Conservation (phyloP, 2,113 vertebrate species). For the Neolamprologus tretocephalus region DNA sequence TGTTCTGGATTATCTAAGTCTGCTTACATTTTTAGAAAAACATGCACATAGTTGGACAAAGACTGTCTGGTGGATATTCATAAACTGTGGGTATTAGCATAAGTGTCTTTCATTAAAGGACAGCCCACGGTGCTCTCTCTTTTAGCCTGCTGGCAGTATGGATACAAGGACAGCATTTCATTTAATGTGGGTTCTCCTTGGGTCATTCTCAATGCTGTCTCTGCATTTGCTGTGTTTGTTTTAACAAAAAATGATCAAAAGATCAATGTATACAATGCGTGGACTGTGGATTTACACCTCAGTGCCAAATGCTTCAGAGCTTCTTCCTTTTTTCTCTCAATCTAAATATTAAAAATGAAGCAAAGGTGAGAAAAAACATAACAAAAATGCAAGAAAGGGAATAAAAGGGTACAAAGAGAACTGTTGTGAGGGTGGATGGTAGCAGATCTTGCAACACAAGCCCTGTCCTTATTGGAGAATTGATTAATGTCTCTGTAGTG, state of each 20-base stretch:
- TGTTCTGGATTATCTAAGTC: background rate
- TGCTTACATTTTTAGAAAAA: background rate
- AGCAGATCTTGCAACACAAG: background rate
- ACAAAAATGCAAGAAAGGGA: background rate
- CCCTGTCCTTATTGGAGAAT: constrained; percentile 8
- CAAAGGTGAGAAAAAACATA: background rate
- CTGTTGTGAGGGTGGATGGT: background rate
- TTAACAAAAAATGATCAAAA: background rate
- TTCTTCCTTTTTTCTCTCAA: background rate
- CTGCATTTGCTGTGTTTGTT: background rate
- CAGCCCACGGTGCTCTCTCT: background rate
- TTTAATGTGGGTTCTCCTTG: background rate
- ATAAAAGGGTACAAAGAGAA: background rate
- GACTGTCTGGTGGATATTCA: background rate
- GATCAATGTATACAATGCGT: background rate
- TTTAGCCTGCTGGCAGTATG: background rate
- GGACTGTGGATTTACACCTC: background rate
- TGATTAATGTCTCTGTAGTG: constrained; percentile 24
- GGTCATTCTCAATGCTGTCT: background rate
- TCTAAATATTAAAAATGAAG: background rate
- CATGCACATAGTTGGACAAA: background rate
- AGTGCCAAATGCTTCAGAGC: background rate
- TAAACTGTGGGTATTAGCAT: background rate
- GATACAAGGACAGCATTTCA: background rate
- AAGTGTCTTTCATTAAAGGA: background rate